These are phyloP conservation scores for Zapornia atra DNA, from an alignment of 2,113 vertebrate genomes.

Conservation along the genomic window DNA sequence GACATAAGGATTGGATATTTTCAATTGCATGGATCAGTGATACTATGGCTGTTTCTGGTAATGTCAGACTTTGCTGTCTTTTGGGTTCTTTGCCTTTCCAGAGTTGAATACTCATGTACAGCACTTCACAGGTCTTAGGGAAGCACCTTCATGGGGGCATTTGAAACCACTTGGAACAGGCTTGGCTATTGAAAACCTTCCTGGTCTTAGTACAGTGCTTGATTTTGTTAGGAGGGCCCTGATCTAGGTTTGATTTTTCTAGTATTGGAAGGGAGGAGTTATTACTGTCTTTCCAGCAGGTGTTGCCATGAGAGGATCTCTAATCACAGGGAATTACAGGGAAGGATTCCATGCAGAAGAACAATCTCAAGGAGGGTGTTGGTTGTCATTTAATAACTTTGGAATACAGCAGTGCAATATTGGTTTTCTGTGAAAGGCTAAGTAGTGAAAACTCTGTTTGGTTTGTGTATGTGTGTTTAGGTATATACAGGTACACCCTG, in stretches of 20 bases:
- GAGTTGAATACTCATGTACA: background rate
- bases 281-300: background rate
- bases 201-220: background rate
- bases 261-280: background rate
- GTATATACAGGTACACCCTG: background rate
- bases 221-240: background rate
- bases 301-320: background rate
- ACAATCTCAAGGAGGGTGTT: background rate
- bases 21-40: slow-evolving; percentile 99
- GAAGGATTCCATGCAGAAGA: background rate
- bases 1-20: slow-evolving; percentile 99
- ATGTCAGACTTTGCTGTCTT: slow-evolving; percentile 30
- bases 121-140: background rate
- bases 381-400: background rate
- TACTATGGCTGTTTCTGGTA: slow-evolving; percentile 97
- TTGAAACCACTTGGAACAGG: background rate
- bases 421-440: background rate
- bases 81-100: background rate
- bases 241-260: background rate
- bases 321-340: background rate
- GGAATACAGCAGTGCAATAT: background rate
- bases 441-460: background rate
- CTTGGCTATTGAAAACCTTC: background rate
- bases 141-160: background rate
- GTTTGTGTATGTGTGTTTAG: background rate